Conservation (phyloP, 2,888 invertebrate genomes). For the Bombyx huttoni region DNA sequence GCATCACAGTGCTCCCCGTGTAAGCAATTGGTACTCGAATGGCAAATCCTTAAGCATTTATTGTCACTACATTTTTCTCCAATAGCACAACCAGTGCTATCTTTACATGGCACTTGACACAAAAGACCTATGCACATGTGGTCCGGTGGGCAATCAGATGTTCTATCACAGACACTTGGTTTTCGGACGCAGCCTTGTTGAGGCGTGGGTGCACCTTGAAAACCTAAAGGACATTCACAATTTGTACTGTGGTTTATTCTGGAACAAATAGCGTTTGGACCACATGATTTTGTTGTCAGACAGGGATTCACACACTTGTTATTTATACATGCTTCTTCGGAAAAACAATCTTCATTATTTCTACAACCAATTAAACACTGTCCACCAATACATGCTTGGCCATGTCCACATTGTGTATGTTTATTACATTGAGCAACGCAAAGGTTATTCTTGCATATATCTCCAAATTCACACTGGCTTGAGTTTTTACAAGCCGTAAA, state of each 20-base stretch:
- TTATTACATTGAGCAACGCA: constrained; percentile 86
- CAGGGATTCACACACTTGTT: constrained; percentile 91
- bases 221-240: constrained; percentile 88
- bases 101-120: constrained; percentile 84
- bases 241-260: constrained; percentile 81
- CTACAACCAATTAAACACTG: constrained; percentile 88
- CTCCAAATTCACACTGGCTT: constrained; percentile 84
- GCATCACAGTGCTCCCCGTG: constrained; percentile 90
- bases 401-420: constrained; percentile 84
- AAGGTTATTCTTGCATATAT: constrained; percentile 82
- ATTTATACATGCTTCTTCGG: constrained; percentile 84
- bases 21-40: constrained; percentile 90
- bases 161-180: constrained; percentile 77
- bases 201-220: constrained; percentile 88
- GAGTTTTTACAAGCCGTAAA: constrained; percentile 83
- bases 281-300: constrained; percentile 80
- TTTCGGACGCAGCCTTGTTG: constrained; percentile 91
- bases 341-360: constrained; percentile 84
- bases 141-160: constrained; percentile 81
- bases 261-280: constrained; percentile 87
- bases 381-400: constrained; percentile 86
- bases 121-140: constrained; percentile 84
- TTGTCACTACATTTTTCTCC: constrained; percentile 87
- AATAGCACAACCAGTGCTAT: constrained; percentile 81
- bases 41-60: constrained; percentile 88